phyloP scores from a whole-genome alignment of 2,888 invertebrate genomes.

The Aphrophora alni region DNA sequence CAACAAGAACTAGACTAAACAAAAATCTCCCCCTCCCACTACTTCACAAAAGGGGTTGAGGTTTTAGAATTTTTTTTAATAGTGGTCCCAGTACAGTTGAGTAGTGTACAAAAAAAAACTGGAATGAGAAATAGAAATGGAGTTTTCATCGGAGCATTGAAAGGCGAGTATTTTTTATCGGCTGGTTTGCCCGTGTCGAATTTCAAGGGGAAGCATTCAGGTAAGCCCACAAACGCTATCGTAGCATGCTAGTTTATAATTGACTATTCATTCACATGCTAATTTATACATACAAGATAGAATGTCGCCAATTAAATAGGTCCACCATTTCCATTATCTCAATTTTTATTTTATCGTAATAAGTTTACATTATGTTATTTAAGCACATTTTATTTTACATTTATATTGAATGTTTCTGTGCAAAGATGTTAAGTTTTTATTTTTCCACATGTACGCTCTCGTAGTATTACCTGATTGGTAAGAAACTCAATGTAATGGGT shows the following conservation, averaged over 20 bases:
- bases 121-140: conserved; percentile 37
- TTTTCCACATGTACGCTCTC: too few species aligned
- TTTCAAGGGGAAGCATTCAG: background rate
- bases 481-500: too few species aligned
- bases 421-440: too few species aligned
- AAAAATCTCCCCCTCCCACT: conserved; percentile 37
- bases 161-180: conserved; percentile 2
- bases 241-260: background rate
- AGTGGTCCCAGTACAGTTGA: conserved; percentile 28
- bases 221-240: background rate
- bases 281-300: background rate
- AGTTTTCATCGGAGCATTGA: conserved; percentile 33
- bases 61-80: conserved; percentile 40
- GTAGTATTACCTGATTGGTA: too few species aligned
- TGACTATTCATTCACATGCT: background rate
- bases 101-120: conserved; percentile 28
- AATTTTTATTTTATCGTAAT: background rate
- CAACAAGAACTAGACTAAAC: conserved; percentile 38
- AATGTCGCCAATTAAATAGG: background rate
- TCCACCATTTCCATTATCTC: background rate
- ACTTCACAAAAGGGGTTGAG: conserved; percentile 33
- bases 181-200: background rate
- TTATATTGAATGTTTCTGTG: too few species aligned
- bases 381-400: too few species aligned
- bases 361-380: background rate